phyloP scores from a whole-genome alignment of 2,888 invertebrate genomes.

The Clivina fossor region DNA sequence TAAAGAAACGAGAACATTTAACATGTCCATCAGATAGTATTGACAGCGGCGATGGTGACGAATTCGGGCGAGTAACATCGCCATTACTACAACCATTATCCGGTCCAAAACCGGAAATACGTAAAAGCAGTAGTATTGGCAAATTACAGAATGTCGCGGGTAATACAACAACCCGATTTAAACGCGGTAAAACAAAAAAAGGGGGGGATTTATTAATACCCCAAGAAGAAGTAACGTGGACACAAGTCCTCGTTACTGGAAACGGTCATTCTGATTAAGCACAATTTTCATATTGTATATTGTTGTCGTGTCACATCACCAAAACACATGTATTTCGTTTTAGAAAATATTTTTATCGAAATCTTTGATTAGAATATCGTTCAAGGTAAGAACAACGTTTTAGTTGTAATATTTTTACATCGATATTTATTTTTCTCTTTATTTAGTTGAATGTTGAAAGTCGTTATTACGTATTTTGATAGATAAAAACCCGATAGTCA shows the following conservation, averaged over 20 bases:
- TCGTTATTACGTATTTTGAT: no score
- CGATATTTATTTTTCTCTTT: no score
- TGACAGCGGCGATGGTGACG: constrained; percentile 60
- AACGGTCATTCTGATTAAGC: constrained; percentile 51
- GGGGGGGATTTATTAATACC: constrained; percentile 46
- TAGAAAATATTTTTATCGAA: no score
- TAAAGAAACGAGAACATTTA: constrained; percentile 66
- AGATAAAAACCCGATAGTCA: no score
- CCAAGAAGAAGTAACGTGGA: constrained; percentile 47
- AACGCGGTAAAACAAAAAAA: constrained; percentile 46
- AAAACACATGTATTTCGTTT: no score
- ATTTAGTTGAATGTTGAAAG: no score
- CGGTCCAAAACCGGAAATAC: constrained; percentile 48
- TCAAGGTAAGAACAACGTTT: no score
- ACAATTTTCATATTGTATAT: no score
- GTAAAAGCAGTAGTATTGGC: constrained; percentile 53
- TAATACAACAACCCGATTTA: constrained; percentile 39
- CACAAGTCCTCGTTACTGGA: constrained; percentile 46
- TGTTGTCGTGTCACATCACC: no score
- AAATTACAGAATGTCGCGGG: constrained; percentile 45
- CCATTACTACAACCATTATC: constrained; percentile 58
- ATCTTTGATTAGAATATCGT: no score
- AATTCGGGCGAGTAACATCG: constrained; percentile 67
- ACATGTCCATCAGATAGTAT: constrained; percentile 56
- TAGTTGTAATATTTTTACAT: no score